Conservation (phyloP, 2,888 invertebrate species). For the Rotaria macrura region DNA sequence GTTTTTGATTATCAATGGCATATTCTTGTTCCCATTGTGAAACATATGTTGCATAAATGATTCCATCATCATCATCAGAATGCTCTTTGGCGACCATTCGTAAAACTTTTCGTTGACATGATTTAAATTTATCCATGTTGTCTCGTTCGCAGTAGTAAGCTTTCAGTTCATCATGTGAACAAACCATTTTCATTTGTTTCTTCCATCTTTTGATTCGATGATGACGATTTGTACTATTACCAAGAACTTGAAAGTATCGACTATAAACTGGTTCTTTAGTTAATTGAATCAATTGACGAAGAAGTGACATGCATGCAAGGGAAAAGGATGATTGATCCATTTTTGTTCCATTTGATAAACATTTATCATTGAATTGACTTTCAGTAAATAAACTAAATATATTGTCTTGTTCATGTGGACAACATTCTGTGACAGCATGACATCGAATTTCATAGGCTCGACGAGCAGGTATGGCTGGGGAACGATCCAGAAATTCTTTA, state of each 20-base stretch:
- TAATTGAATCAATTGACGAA: not conserved
- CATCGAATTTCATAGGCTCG: not conserved
- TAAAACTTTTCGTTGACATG: not conserved
- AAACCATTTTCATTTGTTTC: not conserved
- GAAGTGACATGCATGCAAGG: not conserved
- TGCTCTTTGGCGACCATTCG: not conserved
- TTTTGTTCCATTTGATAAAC: not conserved
- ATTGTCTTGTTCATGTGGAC: not conserved
- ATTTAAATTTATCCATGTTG: not conserved
- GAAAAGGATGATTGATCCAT: not conserved
- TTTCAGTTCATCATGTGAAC: not conserved
- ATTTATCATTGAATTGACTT: not conserved
- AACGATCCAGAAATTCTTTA: not conserved
- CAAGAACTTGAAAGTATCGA: not conserved
- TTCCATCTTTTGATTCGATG: not conserved
- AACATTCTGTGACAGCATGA: not conserved
- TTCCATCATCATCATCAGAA: not conserved
- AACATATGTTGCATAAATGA: not conserved
- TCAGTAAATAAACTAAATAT: not conserved
- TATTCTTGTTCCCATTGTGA: not conserved
- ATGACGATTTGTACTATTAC: not conserved
- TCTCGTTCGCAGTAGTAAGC: not conserved
- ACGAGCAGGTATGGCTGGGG: not conserved
- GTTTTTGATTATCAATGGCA: not conserved
- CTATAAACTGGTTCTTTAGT: not conserved